A percentile compares a stretch with the other conserved stretches of the same genome.
Conservation (phyloP, 2,888 invertebrate genomes). For the Pyrrhopygopsis socrates region DNA sequence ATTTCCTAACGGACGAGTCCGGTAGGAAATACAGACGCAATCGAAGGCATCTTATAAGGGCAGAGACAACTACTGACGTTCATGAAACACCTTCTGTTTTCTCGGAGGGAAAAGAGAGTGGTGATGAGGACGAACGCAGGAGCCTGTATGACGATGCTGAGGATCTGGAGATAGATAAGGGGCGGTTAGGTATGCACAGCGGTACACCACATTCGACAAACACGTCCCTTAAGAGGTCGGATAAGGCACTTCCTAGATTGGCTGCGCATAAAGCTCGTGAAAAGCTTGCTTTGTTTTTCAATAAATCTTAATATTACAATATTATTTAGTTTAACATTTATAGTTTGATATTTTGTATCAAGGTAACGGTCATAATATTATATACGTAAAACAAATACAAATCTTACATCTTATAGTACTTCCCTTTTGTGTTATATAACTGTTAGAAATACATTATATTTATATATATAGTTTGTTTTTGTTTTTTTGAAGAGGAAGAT, state of each 20-base stretch:
- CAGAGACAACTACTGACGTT: not conserved
- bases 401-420: no score
- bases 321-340: not conserved
- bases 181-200: not conserved
- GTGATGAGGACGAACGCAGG: not conserved
- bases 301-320: not conserved
- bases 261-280: not conserved
- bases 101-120: not conserved
- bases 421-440: no score
- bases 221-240: not conserved
- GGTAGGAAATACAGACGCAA: constrained; percentile 38
- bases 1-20: constrained; percentile 28
- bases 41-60: constrained; percentile 6
- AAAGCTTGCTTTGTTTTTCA: not conserved
- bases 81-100: not conserved
- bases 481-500: no score
- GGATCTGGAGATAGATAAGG: not conserved
- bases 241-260: not conserved
- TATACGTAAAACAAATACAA: no score
- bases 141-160: not conserved
- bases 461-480: no score
- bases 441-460: no score
- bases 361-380: no score
- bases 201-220: not conserved
- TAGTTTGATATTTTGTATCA: no score